Evolutionary conservation across 1,140 invertebrate species (phyloP), one percentile per base, ranked within the genome.

Genomic region (Sminthurides bifidus): DNA sequence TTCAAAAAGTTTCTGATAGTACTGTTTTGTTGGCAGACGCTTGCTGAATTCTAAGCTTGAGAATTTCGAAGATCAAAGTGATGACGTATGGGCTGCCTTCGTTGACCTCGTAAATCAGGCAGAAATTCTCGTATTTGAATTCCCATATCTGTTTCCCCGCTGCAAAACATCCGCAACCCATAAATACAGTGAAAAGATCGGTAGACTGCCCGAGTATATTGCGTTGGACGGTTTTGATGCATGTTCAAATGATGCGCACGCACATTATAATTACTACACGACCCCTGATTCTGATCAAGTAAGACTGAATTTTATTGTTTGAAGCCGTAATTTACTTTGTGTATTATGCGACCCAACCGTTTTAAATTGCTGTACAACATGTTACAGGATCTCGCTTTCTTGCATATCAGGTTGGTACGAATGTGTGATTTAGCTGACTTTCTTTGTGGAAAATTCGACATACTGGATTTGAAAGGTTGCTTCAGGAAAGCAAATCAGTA

Each of bases 71-170:
- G 38, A 61, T 37, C 24, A 29, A 3, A 4, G 6, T 1, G 45
- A 61, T 33, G 45, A 61, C 14, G 37, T 45, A 0, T 61, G 54
- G 54, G 26, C 12, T 15, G 15, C n/a, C 0, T 57, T 61, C 26
- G 51, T 38, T 8, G 5, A 31, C 0, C 35, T 61, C 2, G 31
- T 57, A 45, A 57, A 40, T 1, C 17, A 48, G 15, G 4, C 33
- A 2, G 31, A 50, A 37, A 8, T 26, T 8, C 2, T 40, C 3
- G 19, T 56, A 30, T 1, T 26, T 1, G 3, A 23, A 49, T 49
- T 49, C 17, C 8, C 4, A 19, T 8, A 29, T 19, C 24, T 12
- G 5, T 49, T 49, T 26, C 46, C 46, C 6, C 41, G 17, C 17
- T 43, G 41, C 41, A 43, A 43, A 21, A 43, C n/a, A 6, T 15